phyloP scores from a whole-genome alignment of 2,113 vertebrate species.

The Mohoua ochrocephala region DNA sequence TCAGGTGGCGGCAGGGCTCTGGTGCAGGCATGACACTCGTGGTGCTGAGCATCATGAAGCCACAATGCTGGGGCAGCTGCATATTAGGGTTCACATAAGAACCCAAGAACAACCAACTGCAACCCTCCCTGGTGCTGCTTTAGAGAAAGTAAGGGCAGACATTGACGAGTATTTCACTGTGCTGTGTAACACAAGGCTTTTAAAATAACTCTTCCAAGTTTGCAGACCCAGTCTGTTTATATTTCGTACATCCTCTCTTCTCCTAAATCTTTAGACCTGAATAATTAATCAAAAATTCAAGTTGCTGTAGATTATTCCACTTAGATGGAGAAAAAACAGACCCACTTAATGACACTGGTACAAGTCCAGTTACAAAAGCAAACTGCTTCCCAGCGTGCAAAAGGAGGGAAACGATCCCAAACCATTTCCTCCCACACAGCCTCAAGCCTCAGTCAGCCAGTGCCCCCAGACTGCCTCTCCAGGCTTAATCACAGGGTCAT shows the following conservation, averaged over 20 bases:
- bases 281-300: background rate
- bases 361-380: background rate
- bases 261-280: background rate
- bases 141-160: background rate
- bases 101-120: background rate
- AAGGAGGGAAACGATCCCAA: background rate
- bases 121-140: background rate
- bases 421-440: background rate
- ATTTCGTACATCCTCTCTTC: background rate
- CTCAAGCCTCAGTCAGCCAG: background rate
- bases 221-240: background rate
- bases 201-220: background rate
- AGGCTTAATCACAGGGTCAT: background rate
- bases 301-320: background rate
- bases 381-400: background rate
- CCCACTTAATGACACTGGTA: background rate
- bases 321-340: background rate
- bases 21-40: accelerated
- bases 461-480: background rate
- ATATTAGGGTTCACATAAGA: accelerated
- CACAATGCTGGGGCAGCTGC: background rate
- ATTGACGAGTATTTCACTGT: background rate
- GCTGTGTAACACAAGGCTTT: background rate
- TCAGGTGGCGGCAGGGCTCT: accelerated
- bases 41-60: background rate